Base-by-base conservation (phyloP, 2,113 vertebrate genomes). In the Calyptomena viridis region DNA sequence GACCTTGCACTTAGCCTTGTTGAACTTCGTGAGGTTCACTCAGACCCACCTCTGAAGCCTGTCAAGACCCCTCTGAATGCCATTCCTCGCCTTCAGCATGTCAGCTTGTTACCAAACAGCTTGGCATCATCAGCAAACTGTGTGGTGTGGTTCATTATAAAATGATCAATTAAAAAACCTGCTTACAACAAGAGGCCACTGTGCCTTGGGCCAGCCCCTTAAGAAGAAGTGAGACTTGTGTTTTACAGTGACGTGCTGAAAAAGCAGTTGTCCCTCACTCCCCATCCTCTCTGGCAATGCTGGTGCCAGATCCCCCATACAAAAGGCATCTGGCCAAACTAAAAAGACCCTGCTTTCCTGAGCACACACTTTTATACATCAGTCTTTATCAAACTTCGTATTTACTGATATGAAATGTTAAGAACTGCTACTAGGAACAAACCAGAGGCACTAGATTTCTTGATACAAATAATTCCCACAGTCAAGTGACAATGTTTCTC, bases 111-210 rank as follows among this genome's bases (percentile, higher is more conserved):
- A 42, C 49, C 27, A 16, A 90, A 49, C 21, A 0, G 0, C 35
- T 14, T 28, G 55, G 31, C 53, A 27, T 20, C 24, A 25, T 17
- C 64, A 56, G 72, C 35, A 50, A 63, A 63, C 18, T 23, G 14
- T 1, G 6, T 0, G 0, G 31, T 64, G 28, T 31, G 13, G 62
- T 21, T 44, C n/a, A 2, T 19, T 47, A n/a, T 6, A n/a, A 82
- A 78, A 23, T 2, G 2, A 71, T 27, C 20, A 55, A 5, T 31
- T 31, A 62, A 82, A 28, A 87, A 72, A 84, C 9, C 33, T n/a
- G 6, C 53, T 64, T 46, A 50, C 39, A 62, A 24, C 3, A 59
- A 21, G 66, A 60, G 73, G 30, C 14, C 52, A 30, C 14, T 20
- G 3, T 23, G 11, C 37, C 44, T 20, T 39, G 21, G 2, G 7